These are phyloP conservation scores for Abrostola tripartita DNA, from an alignment of 2,888 invertebrate species.

Conservation along the genomic window DNA sequence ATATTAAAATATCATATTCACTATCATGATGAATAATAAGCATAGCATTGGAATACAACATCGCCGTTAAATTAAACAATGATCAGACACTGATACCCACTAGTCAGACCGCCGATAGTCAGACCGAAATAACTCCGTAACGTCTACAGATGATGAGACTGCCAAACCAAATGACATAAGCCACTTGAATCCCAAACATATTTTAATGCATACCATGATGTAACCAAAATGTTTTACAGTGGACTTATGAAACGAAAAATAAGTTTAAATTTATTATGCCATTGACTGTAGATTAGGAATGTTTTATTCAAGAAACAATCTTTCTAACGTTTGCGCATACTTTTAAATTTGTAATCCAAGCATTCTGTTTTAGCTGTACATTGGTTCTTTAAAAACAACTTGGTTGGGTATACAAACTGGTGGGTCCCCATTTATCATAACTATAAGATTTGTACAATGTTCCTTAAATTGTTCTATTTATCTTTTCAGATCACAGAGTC, in stretches of 20 bases:
- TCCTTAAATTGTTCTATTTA: conserved; percentile 23
- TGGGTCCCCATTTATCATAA: conserved; percentile 1
- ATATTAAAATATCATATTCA: no score
- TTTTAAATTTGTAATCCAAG: conserved; percentile 12
- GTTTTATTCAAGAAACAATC: conserved; percentile 29
- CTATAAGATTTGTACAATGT: neutral
- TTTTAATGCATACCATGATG: conserved; percentile 36
- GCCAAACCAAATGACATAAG: conserved; percentile 60
- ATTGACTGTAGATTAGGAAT: conserved; percentile 13
- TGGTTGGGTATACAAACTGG: neutral
- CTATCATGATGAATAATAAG: no score
- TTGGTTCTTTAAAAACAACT: conserved; percentile 5
- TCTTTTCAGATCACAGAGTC: conserved; percentile 88
- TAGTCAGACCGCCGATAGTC: conserved; percentile 48
- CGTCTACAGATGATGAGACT: conserved; percentile 53
- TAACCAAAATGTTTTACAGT: conserved; percentile 35
- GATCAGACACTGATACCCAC: conserved; percentile 56
- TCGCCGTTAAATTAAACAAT: conserved; percentile 42
- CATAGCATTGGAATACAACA: no score
- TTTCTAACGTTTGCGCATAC: conserved; percentile 21
- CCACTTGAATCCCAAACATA: conserved; percentile 54
- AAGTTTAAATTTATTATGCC: conserved; percentile 15
- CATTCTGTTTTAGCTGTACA: conserved; percentile 9
- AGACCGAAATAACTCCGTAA: conserved; percentile 57
- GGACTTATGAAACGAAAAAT: conserved; percentile 14